Base-by-base conservation (phyloP, 2,113 vertebrate genomes). In the Callipepla californica region DNA sequence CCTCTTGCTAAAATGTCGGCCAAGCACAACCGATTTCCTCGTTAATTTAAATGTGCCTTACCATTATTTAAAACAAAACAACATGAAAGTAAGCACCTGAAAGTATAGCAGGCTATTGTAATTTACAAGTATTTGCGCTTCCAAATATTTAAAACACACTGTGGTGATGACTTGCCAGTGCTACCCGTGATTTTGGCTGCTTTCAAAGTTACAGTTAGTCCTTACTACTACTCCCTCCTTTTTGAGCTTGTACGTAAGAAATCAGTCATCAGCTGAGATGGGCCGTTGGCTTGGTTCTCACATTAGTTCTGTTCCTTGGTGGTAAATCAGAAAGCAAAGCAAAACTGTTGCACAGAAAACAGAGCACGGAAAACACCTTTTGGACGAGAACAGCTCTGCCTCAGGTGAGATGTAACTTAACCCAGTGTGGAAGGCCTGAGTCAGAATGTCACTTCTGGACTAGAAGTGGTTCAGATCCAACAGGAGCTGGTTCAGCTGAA, bases 41-140 rank as follows among this genome's bases (percentile, higher is more conserved):
- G 34, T 76, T 79, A 66, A 94, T 58, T 80, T 67, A 85, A 70
- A 78, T 72, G n/a, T 68, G 47, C 68, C 68, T 92, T 65, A 68
- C 62, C 76, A 38, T 78, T 75, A 61, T 83, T 91, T 63, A 78
- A 75, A 69, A 53, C 26, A 13, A 53, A 75, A 69, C 38, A 75
- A 70, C 69, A 65, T 58, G 45, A 80, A 89, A 44, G 20, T 79
- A 82, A 80, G 20, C 22, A 67, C 82, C 70, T 92, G 80, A 45
- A 68, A 80, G n/a, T 45, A 96, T 85, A 91, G 84, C 69, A 94
- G 69, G 72, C 42, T 92, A 40, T 86, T 90, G 80, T 68, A 63
- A 94, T 87, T 90, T 90, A 25, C 19, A 40, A 92, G 38, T 94
- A 92, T 88, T 95, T 95, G 78, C 53, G 76, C 30, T 9, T 80